Evolutionary conservation across 37 sponge, comb jelly and placozoan species (phyloP), one percentile per base, ranked within the genome.

Genomic region (Crambe crambe): DNA sequence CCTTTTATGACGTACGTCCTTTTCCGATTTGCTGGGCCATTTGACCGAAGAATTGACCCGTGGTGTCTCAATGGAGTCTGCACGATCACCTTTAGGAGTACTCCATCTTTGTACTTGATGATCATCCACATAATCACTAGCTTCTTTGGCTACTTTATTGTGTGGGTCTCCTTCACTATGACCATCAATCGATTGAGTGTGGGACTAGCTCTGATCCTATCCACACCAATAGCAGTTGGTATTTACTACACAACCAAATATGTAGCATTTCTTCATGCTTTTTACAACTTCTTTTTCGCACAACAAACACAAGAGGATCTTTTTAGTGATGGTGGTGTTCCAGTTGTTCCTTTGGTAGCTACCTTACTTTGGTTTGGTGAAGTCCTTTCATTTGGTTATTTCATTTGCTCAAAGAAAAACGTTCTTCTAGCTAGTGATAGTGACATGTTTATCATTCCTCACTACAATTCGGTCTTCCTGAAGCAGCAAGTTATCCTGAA

Each of bases 401-500:
- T 63, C 56, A 56, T 92, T 8, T 92, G 42, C 35, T 66, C 80
- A 44, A 84, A 67, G n/a, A 76, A 41, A 20, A 85, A 81, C 31
- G 34, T 68, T 30, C 68, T 88, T 30, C 59, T 92, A 12, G 74
- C 93, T 25, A 76, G 39, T 26, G 95, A 94, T 23, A 80, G 56
- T 27, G 80, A 77, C 37, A 88, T 94, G 75, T 94, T 94, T 79
- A 58, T 86, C 37, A 76, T 68, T 26, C 90, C 95, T 35, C 58
- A 80, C 54, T 94, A 94, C 43, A 78, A 90, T 63, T 62, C 77
- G 12, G 69, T 87, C 0, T 87, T 94, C 62, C 68, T 90, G 0
- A 89, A 90, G 36, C 83, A 92, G 44, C 75, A 82, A 51, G 22
- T 91, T 35, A 65, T 86, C 8, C 78, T 94, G 25, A 94, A 94